phyloP scores from a whole-genome alignment of 2,113 vertebrate species.

The Pristiophorus japonicus region DNA sequence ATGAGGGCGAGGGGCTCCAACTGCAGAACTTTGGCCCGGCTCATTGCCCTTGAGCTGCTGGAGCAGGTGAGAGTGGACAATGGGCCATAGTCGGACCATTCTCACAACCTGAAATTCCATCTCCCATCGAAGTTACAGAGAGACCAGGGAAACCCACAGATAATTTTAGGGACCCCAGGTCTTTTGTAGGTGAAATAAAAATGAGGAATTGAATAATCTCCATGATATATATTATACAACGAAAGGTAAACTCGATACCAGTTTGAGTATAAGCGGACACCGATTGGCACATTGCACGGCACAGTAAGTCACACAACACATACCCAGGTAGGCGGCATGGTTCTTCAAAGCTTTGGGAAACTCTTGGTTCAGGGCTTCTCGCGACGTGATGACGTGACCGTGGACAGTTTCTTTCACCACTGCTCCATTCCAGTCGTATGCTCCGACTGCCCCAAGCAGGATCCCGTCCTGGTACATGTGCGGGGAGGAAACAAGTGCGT shows the following conservation, averaged over 20 bases:
- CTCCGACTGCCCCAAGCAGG: slow-evolving; percentile 87
- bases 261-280: background rate
- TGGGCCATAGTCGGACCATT: background rate
- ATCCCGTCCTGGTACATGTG: slow-evolving; percentile 71
- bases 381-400: slow-evolving; percentile 58
- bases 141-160: background rate
- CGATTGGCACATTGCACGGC: background rate
- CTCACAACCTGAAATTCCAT: background rate
- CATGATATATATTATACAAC: background rate
- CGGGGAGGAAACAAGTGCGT: background rate
- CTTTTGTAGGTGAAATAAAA: background rate
- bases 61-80: background rate
- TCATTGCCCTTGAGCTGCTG: background rate
- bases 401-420: slow-evolving; percentile 69
- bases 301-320: background rate
- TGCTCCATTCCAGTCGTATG: slow-evolving; percentile 86
- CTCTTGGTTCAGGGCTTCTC: slow-evolving; percentile 72
- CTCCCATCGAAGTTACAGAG: no score
- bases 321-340: slow-evolving; percentile 87
- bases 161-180: background rate
- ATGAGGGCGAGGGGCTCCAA: background rate
- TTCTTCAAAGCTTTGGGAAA: slow-evolving; percentile 79
- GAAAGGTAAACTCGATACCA: background rate
- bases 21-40: background rate
- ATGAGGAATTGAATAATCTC: background rate